A percentile compares a stretch with the other conserved stretches of the same genome.
Evolutionary conservation across 2,797 vertebrate species (phyloP).

Genomic region (Phalanger gymnotis): DNA sequence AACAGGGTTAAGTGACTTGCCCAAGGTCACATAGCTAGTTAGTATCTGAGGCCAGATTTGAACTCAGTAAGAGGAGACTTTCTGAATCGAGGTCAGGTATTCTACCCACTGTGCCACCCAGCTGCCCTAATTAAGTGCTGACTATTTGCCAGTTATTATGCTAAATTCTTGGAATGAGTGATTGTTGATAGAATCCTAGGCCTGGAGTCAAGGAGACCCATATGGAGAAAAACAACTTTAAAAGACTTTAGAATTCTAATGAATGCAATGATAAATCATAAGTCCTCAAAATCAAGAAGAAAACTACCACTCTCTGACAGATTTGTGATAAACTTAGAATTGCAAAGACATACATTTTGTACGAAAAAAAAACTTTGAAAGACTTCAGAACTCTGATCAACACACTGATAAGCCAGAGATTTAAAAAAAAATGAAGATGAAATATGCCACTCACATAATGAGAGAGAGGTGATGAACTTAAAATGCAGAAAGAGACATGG

Average conservation of each 20-base stretch:
- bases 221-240: neutral
- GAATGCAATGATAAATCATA: neutral
- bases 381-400: neutral
- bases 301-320: neutral
- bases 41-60: neutral
- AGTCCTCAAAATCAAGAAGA: neutral
- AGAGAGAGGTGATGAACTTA: neutral
- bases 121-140: neutral
- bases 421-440: neutral
- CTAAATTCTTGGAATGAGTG: neutral
- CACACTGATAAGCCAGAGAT: neutral
- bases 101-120: neutral
- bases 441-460: neutral
- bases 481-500: neutral
- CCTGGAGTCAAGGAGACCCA: neutral
- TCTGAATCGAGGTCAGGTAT: neutral
- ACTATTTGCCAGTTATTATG: neutral
- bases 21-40: neutral
- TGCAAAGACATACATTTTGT: neutral
- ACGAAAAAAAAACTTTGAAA: neutral
- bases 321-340: neutral
- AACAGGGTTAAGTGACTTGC: neutral
- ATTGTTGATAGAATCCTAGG: neutral
- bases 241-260: neutral
- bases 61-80: neutral